Conservation (phyloP, 2,113 vertebrate species). For the Mobula birostris region DNA sequence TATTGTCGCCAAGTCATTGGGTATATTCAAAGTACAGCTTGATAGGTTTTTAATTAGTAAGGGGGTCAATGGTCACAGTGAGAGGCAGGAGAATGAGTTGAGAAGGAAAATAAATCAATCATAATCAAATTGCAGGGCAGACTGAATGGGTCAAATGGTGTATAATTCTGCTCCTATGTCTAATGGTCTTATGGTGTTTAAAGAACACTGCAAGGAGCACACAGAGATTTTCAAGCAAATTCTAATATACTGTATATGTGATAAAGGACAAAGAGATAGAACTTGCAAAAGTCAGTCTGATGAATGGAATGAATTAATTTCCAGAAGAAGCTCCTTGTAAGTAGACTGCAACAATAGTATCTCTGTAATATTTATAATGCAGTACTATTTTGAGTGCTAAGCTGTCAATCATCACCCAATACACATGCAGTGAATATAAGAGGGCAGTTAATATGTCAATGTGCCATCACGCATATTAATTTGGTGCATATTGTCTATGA, state of each 20-base stretch:
- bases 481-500: neutral
- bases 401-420: constrained; percentile 4
- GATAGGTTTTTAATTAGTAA: too few species aligned
- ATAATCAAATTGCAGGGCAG: too few species aligned
- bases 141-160: too few species aligned
- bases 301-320: constrained; percentile 1
- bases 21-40: too few species aligned
- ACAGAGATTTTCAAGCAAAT: neutral
- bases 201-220: neutral
- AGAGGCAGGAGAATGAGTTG: too few species aligned
- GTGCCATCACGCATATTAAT: neutral
- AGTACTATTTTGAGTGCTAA: neutral
- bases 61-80: too few species aligned
- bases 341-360: neutral
- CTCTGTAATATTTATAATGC: neutral
- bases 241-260: neutral
- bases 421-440: neutral
- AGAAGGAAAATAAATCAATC: too few species aligned
- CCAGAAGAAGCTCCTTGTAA: neutral
- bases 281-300: neutral
- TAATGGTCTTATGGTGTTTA: neutral
- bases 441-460: neutral
- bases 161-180: too few species aligned
- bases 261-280: neutral
- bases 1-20: too few species aligned